A percentile compares a stretch with the other conserved stretches of the same genome.
phyloP scores from a whole-genome alignment of 35 echinoderm and acorn worm species.

The Antedon bifida region DNA sequence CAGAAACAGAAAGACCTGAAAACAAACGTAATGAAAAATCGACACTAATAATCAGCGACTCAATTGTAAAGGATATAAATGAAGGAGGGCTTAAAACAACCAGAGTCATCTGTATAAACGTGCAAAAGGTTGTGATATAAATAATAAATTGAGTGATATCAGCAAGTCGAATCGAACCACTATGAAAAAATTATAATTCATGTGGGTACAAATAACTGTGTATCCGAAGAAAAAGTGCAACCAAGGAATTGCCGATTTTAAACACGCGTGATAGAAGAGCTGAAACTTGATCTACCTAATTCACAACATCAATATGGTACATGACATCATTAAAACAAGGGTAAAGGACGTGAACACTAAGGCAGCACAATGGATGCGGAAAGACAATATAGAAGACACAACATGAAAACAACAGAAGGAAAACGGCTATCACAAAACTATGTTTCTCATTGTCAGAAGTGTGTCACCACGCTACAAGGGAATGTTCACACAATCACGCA shows the following conservation, averaged over 20 bases:
- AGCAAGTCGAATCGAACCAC: not conserved
- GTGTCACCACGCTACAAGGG: not conserved
- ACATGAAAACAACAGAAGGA: not conserved
- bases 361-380: not conserved
- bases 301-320: not conserved
- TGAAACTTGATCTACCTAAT: not conserved
- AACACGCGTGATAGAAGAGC: not conserved
- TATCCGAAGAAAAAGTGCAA: not conserved
- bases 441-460: not conserved
- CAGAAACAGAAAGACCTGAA: no score
- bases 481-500: not conserved
- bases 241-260: not conserved
- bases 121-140: not conserved
- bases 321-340: not conserved
- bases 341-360: not conserved
- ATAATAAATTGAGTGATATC: not conserved
- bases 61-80: constrained; percentile 12
- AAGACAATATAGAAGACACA: not conserved
- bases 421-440: not conserved
- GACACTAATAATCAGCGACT: constrained; percentile 21
- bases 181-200: constrained; percentile 12
- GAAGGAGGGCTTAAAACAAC: constrained; percentile 6
- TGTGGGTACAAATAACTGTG: constrained; percentile 22
- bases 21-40: not conserved
- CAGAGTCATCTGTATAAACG: constrained; percentile 5